phyloP scores from a whole-genome alignment of 1,140 invertebrate species.

The Prorops nasuta region DNA sequence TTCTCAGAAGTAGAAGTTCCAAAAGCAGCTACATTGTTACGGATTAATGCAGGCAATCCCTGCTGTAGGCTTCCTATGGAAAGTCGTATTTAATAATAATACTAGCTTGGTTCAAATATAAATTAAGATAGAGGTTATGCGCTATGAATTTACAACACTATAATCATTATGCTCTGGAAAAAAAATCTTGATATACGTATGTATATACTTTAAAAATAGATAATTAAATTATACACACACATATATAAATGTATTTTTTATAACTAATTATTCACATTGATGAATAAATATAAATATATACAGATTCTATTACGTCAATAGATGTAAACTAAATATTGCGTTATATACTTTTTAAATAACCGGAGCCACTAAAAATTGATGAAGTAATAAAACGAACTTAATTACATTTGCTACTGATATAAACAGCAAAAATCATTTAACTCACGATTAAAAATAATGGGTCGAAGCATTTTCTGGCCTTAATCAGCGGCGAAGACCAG shows the following conservation, averaged over 20 bases:
- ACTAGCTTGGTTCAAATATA: background rate
- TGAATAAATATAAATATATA: background rate
- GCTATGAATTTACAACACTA: background rate
- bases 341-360: background rate
- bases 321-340: background rate
- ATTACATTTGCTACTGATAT: no score
- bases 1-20: background rate
- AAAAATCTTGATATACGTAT: background rate
- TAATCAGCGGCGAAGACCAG: no score
- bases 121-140: background rate
- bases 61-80: conserved; percentile 19
- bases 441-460: conserved; percentile 21
- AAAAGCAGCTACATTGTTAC: conserved; percentile 13
- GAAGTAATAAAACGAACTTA: background rate
- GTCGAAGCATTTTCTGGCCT: conserved; percentile 19
- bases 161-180: background rate
- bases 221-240: background rate
- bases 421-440: no score
- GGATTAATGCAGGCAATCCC: conserved; percentile 17
- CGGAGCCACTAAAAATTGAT: background rate
- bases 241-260: background rate
- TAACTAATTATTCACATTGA: background rate
- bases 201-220: background rate
- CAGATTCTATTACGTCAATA: background rate
- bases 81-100: background rate